A percentile compares a stretch with the other conserved stretches of the same genome.
These are phyloP conservation scores for Helobdella robusta DNA, from an alignment of 2,888 invertebrate species.

Conservation along the genomic window DNA sequence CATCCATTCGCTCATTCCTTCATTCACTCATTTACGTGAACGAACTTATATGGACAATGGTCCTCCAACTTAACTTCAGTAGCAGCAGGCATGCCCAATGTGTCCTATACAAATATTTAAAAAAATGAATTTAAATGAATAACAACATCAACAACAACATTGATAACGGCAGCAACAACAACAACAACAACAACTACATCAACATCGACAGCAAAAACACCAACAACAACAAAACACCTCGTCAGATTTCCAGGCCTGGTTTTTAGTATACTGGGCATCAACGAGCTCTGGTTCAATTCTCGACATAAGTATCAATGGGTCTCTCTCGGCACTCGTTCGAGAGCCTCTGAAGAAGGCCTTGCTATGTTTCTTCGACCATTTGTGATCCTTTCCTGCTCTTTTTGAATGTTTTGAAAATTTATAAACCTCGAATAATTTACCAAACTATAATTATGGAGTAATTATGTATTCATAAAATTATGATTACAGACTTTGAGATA, in stretches of 20 bases:
- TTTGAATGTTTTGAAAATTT: no score
- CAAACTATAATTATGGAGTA: background rate
- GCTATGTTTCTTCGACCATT: slow-evolving; percentile 67
- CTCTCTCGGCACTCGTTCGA: slow-evolving; percentile 80
- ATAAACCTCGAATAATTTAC: no score
- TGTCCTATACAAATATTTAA: slow-evolving; percentile 59
- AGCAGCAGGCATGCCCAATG: slow-evolving; percentile 72
- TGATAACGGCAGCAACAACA: background rate
- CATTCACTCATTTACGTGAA: no score
- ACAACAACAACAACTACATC: background rate
- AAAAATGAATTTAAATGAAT: slow-evolving; percentile 10
- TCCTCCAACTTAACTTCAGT: slow-evolving; percentile 76
- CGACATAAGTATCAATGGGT: slow-evolving; percentile 69
- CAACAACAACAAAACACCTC: slow-evolving; percentile 51
- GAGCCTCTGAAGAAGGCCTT: slow-evolving; percentile 80
- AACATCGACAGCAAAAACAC: background rate
- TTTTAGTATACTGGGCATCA: slow-evolving; percentile 90
- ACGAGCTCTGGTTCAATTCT: slow-evolving; percentile 60
- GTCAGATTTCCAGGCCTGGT: slow-evolving; percentile 94
- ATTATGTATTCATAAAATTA: background rate
- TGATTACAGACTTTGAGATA: slow-evolving; percentile 54
- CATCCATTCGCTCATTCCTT: no score
- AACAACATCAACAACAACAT: background rate
- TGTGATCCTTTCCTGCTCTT: slow-evolving; percentile 57
- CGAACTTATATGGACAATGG: slow-evolving; percentile 70